Evolutionary conservation across 2,888 invertebrate genomes (phyloP).

Genomic region (Sceliomorpha sp.): DNA sequence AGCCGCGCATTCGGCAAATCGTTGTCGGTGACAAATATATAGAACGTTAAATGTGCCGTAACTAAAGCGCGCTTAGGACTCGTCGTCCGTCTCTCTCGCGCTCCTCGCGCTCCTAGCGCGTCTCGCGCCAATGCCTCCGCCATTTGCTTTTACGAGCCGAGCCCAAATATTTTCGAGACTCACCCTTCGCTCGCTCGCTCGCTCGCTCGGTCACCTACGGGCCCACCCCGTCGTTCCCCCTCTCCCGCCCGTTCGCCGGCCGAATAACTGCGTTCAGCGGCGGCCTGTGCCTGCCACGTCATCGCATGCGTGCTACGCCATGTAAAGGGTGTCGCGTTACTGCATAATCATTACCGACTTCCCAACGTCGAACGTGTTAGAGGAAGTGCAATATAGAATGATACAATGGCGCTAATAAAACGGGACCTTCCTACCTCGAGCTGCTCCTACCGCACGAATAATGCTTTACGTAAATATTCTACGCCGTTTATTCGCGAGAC

Average conservation of each 20-base stretch:
- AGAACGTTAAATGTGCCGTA: slow-evolving; percentile 53
- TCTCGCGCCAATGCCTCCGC: slow-evolving; percentile 58
- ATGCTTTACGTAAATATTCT: too few species aligned
- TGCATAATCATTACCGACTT: too few species aligned
- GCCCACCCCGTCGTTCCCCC: slow-evolving; percentile 14
- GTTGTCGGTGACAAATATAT: slow-evolving; percentile 52
- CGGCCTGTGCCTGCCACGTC: slow-evolving; percentile 14
- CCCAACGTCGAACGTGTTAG: too few species aligned
- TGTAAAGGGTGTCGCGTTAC: slow-evolving; percentile 31
- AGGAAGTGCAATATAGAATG: too few species aligned
- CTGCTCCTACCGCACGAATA: too few species aligned
- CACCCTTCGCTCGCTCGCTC: slow-evolving; percentile 18
- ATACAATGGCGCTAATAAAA: too few species aligned
- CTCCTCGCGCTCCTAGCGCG: too few species aligned
- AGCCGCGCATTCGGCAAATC: slow-evolving; percentile 50
- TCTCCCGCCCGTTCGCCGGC: slow-evolving; percentile 25
- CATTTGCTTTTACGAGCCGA: slow-evolving; percentile 70
- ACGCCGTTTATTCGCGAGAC: too few species aligned
- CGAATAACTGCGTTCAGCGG: slow-evolving; percentile 25
- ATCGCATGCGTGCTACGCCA: slow-evolving; percentile 21
- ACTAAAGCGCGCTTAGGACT: slow-evolving; percentile 55
- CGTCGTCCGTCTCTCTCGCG: too few species aligned
- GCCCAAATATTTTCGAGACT: slow-evolving; percentile 66
- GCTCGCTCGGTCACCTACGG: neutral
- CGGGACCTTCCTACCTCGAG: too few species aligned